Percentiles rank a stretch among this genome's conserved stretches.
Conservation (phyloP, 2,888 invertebrate genomes). For the Eucera pruinosa region DNA sequence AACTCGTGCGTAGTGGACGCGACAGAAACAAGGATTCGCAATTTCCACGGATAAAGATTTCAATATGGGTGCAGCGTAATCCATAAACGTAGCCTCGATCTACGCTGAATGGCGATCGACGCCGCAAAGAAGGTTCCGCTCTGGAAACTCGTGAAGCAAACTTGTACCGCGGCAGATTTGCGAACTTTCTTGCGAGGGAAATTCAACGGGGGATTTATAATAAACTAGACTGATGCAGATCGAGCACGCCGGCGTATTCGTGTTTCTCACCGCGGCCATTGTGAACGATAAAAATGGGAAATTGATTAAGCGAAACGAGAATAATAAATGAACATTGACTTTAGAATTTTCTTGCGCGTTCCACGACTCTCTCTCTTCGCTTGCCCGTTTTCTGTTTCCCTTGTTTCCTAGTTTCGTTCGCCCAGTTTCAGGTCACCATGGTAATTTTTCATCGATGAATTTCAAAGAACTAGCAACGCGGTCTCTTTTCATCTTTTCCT, state of each 20-base stretch:
- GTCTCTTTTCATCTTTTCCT: constrained; percentile 36
- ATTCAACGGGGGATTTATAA: constrained; percentile 53
- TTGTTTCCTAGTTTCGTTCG: background rate
- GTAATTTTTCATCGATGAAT: constrained; percentile 48
- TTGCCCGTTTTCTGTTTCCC: no score
- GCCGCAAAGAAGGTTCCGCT: background rate
- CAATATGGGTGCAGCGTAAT: constrained; percentile 37
- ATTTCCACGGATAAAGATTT: constrained; percentile 50
- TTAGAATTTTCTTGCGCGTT: constrained; percentile 19
- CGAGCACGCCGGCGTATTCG: constrained; percentile 1
- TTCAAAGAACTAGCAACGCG: constrained; percentile 35
- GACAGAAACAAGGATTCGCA: constrained; percentile 42
- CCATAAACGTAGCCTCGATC: constrained; percentile 39
- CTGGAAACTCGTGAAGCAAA: constrained; percentile 10
- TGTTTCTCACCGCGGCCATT: background rate
- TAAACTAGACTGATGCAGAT: constrained; percentile 48
- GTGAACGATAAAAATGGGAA: constrained; percentile 18
- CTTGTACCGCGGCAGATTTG: constrained; percentile 38
- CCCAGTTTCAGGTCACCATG: constrained; percentile 15
- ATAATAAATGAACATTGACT: constrained; percentile 47
- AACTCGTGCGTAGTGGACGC: no score
- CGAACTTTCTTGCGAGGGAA: constrained; percentile 45
- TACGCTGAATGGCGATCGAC: constrained; percentile 21
- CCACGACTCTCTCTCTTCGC: background rate
- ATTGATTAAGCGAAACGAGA: constrained; percentile 41